These are phyloP conservation scores for Vulpes vulpes DNA, from an alignment of 2,113 vertebrate species.

Conservation along the genomic window DNA sequence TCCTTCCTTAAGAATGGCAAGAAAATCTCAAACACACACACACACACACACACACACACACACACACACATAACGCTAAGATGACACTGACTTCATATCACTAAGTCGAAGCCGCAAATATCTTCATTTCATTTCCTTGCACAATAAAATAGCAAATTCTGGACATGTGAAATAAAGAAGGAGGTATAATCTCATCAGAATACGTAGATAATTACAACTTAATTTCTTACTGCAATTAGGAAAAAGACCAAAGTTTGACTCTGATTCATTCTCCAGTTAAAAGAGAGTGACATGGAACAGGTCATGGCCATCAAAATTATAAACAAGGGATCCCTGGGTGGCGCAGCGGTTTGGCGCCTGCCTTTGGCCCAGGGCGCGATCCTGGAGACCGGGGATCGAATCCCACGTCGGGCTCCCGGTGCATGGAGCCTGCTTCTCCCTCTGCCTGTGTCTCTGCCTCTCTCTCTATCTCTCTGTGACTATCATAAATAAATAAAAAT, in stretches of 20 bases:
- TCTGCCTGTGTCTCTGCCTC: too few species aligned
- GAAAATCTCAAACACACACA: neutral
- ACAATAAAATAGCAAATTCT: constrained; percentile 14
- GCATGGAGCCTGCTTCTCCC: too few species aligned
- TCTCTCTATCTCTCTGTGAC: too few species aligned
- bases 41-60: neutral
- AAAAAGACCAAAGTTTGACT: neutral
- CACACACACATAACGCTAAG: neutral
- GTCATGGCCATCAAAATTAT: neutral
- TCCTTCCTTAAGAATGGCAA: constrained; percentile 41
- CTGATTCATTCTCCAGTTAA: neutral
- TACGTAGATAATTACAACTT: constrained; percentile 7
- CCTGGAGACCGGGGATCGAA: too few species aligned
- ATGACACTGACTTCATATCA: constrained; percentile 17
- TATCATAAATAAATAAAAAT: too few species aligned
- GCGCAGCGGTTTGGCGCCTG: too few species aligned
- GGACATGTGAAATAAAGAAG: neutral
- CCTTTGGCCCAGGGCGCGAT: too few species aligned
- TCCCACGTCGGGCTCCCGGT: too few species aligned
- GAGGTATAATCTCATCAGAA: neutral
- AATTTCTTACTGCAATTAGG: neutral
- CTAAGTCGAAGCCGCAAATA: neutral
- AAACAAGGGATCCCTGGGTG: neutral
- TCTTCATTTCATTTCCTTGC: constrained; percentile 22
- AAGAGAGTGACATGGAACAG: neutral